Base-by-base conservation (phyloP, 2,888 invertebrate species). In the Cephus pygmeus region DNA sequence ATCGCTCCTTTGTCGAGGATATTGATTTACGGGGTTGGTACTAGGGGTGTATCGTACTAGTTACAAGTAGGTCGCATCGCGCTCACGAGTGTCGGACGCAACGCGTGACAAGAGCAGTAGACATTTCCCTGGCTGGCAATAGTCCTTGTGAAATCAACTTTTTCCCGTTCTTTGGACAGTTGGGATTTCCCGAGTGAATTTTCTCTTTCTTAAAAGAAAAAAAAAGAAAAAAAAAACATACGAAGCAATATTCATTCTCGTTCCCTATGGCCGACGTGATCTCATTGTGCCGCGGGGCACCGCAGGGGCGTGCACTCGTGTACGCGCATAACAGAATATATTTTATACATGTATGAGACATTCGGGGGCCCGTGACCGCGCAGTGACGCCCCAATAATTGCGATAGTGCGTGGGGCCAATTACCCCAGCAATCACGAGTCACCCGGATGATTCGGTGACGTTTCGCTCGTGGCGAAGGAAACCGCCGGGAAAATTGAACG, bases 391-490 rank as follows among this genome's bases (percentile, higher is more conserved):
- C 73, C 79, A 77, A 83, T 82, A 80, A 83, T 83, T 81, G 79
- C 77, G 79, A 78, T 79, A 79, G 79, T 81, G 81, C 81, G 81
- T 73, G 81, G 80, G 80, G 81, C 81, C 31, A 81, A 83, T 84
- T 84, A 83, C 79, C 79, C 80, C 81, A 80, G 81, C 84, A 83
- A 83, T 83, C 83, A 83, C 75, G 79, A 73, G 80, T 79, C 81
- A 77, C 80, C 74, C 71, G 76, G 77, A 76, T 82, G 82, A 56
- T 56, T 77, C 75, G 80, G 81, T 82, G 80, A 83, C 82, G 81
- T 77, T 78, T 80, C 79, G 81, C 79, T 73, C 76, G 30, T 69
- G 40, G 71, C 73, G 23, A 36, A 73, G 75, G 71, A 73, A 69
- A 15, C 11, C n/a, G 23, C 30, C 69, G 11, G 15, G 31, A 81